Evolutionary conservation across 2,113 vertebrate genomes (phyloP).

Genomic region (Orientallactaga bullata): DNA sequence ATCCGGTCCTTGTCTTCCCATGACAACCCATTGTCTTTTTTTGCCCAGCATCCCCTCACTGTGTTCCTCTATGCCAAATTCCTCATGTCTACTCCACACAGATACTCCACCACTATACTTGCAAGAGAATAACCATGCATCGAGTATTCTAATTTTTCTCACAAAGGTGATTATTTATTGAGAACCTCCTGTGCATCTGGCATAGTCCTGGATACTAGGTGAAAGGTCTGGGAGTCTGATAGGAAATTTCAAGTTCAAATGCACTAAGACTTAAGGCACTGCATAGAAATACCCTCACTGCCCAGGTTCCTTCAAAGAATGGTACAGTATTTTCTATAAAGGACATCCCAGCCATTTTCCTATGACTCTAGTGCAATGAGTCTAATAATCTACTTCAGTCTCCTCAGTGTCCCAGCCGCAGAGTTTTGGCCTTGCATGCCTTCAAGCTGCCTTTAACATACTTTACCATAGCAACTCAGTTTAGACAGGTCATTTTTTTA

Average conservation of each 20-base stretch:
- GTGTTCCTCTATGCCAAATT: not conserved
- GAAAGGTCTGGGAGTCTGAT: not conserved
- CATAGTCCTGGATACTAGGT: not conserved
- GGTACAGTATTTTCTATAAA: constrained; percentile 28
- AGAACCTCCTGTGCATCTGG: not conserved
- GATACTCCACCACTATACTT: not conserved
- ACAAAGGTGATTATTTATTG: not conserved
- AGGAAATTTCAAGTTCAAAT: constrained; percentile 30
- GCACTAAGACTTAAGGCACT: not conserved
- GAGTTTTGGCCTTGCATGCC: not conserved
- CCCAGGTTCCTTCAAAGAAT: not conserved
- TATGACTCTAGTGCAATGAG: not conserved
- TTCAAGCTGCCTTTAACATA: constrained; percentile 19
- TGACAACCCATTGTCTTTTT: not conserved
- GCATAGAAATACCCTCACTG: not conserved
- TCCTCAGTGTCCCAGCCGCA: constrained; percentile 12
- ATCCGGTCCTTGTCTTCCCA: not conserved
- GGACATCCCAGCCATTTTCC: not conserved
- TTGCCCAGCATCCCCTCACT: not conserved
- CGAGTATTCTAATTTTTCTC: not conserved
- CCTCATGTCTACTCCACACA: not conserved
- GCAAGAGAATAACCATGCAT: not conserved
- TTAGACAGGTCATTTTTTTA: not conserved
- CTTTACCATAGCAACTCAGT: not conserved
- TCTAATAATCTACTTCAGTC: constrained; percentile 4